These are phyloP conservation scores for Onychostruthus taczanowskii DNA, from an alignment of 2,113 vertebrate species.

Conservation along the genomic window DNA sequence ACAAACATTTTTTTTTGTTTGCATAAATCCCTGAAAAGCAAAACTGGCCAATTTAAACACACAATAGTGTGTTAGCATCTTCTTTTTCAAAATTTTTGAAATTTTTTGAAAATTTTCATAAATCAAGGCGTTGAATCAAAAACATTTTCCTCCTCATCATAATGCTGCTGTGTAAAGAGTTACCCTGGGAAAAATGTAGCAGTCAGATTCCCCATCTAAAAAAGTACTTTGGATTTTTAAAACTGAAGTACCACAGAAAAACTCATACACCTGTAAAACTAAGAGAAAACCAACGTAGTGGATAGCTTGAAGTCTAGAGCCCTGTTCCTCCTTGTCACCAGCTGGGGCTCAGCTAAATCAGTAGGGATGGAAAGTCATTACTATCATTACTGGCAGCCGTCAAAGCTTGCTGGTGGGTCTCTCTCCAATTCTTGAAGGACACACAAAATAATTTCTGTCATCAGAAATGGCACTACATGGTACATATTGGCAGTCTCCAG, in stretches of 20 bases:
- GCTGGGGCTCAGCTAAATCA: background rate
- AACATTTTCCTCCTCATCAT: background rate
- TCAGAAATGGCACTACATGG: background rate
- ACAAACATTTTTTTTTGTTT: background rate
- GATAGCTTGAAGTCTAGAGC: background rate
- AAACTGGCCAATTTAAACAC: background rate
- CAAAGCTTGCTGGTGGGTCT: background rate
- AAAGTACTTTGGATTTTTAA: background rate
- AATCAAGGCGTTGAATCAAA: background rate
- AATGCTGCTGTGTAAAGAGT: background rate
- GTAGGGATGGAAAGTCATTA: background rate
- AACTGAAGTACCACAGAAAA: background rate
- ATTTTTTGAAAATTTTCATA: background rate
- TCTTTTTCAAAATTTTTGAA: background rate
- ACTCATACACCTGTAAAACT: background rate
- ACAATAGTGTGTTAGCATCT: background rate
- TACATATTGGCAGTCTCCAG: background rate
- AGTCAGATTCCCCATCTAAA: background rate
- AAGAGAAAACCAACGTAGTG: rapidly evolving
- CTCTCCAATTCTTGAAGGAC: background rate
- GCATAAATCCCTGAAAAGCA: conserved; percentile 39
- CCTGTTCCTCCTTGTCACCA: background rate
- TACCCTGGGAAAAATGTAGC: background rate
- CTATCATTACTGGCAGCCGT: background rate
- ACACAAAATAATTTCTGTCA: background rate